These are phyloP conservation scores for Aspidoscelis tigris DNA, from an alignment of 2,113 vertebrate species.

Conservation along the genomic window DNA sequence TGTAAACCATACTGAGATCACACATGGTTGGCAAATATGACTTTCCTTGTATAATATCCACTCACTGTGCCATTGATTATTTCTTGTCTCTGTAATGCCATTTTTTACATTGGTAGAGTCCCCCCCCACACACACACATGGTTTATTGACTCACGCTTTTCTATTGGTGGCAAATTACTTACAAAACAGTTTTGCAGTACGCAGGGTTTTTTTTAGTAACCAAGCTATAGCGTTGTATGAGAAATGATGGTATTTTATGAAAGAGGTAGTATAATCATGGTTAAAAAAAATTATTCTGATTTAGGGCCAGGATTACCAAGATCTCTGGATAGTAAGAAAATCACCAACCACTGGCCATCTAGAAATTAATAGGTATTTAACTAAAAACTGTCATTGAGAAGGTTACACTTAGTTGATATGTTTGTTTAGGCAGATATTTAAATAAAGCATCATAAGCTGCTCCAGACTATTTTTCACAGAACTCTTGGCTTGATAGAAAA, in stretches of 20 bases:
- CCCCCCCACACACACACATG: neutral
- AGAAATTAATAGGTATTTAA: conserved; percentile 41
- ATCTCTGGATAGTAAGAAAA: conserved; percentile 9
- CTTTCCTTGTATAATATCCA: too few relatives aligned
- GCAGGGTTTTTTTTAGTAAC: too few relatives aligned
- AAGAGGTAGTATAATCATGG: too few relatives aligned
- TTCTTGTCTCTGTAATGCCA: neutral
- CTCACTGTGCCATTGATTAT: too few relatives aligned
- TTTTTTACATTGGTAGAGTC: neutral
- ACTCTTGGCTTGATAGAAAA: conserved; percentile 35
- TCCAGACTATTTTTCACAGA: conserved; percentile 40
- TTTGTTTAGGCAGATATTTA: conserved; percentile 52
- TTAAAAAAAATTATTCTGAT: neutral
- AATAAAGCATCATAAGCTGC: conserved; percentile 41
- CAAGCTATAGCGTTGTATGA: too few relatives aligned
- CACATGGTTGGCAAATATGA: too few relatives aligned
- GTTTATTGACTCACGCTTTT: too few relatives aligned
- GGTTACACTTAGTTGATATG: conserved; percentile 19
- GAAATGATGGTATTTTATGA: too few relatives aligned
- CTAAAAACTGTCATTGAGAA: conserved; percentile 32
- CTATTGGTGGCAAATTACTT: too few relatives aligned
- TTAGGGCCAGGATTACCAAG: neutral
- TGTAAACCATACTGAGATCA: too few relatives aligned
- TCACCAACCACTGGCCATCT: conserved; percentile 18
- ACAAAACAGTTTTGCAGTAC: too few relatives aligned